These are phyloP conservation scores for Narcine bancroftii DNA, from an alignment of 2,113 vertebrate genomes.

Conservation along the genomic window DNA sequence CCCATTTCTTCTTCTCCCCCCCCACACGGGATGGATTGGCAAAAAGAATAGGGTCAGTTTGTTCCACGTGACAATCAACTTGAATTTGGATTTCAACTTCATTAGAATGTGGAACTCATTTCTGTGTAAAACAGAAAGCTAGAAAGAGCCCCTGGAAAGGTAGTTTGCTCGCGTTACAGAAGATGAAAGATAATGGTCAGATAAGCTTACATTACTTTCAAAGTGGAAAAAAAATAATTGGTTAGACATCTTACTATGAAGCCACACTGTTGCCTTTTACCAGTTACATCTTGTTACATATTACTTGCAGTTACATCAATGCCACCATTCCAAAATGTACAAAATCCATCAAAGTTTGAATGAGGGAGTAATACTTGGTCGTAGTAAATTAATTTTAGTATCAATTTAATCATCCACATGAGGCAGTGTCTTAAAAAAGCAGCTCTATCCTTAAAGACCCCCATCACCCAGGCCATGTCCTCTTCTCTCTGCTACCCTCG, in stretches of 20 bases:
- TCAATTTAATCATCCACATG: too few species aligned
- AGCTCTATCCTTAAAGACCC: too few species aligned
- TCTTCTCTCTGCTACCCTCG: too few species aligned
- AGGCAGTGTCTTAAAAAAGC: too few species aligned
- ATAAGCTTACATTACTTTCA: neutral
- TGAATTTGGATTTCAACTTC: too few species aligned
- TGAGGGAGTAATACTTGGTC: neutral
- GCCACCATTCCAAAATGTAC: neutral
- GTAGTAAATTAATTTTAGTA: neutral
- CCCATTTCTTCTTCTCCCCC: too few species aligned
- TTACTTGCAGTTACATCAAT: neutral
- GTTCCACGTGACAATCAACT: too few species aligned
- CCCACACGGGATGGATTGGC: too few species aligned
- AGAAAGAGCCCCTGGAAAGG: neutral
- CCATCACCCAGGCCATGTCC: too few species aligned
- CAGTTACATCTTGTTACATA: too few species aligned
- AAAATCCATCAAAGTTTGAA: neutral
- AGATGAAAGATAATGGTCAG: neutral
- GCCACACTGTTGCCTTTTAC: neutral
- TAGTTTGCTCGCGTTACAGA: neutral
- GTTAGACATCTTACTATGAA: neutral
- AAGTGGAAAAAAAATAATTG: neutral
- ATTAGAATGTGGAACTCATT: too few species aligned
- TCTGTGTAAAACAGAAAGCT: neutral
- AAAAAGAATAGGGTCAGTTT: too few species aligned